A percentile compares a stretch with the other conserved stretches of the same genome.
These are phyloP conservation scores for Leuciscus idus DNA, from an alignment of 2,113 vertebrate genomes.

Conservation along the genomic window DNA sequence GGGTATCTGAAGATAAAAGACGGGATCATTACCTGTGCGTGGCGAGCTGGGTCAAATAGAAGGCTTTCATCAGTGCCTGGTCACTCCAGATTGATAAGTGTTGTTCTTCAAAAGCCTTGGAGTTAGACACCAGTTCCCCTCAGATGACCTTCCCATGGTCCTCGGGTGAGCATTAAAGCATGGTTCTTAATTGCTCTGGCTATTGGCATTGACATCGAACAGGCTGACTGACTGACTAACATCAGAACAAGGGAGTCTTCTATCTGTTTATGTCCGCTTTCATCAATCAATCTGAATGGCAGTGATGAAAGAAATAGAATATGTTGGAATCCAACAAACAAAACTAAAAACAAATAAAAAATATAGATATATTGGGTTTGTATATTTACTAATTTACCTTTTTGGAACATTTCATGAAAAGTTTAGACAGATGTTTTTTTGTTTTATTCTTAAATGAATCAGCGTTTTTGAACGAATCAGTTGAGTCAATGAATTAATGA, in stretches of 20 bases:
- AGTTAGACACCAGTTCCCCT: conserved; percentile 18
- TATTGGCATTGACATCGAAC: not conserved
- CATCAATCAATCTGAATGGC: not conserved
- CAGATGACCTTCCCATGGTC: conserved; percentile 45
- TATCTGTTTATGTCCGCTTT: conserved; percentile 23
- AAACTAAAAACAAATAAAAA: not conserved
- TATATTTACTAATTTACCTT: too few species aligned
- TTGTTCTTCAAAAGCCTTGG: conserved; percentile 59
- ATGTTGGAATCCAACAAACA: not conserved
- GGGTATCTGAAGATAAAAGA: conserved; percentile 57
- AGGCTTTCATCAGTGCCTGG: conserved; percentile 61
- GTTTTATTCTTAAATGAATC: not conserved
- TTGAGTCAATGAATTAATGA: not conserved
- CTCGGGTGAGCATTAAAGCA: conserved; percentile 42
- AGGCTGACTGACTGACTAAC: not conserved
- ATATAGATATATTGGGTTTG: too few species aligned
- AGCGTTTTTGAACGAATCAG: not conserved
- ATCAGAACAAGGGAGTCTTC: not conserved
- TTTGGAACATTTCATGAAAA: too few species aligned
- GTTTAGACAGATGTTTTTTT: not conserved
- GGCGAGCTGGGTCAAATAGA: conserved; percentile 51
- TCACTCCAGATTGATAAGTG: conserved; percentile 32
- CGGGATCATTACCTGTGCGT: conserved; percentile 57
- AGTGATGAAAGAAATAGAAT: not conserved
- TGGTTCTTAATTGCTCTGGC: not conserved